These are phyloP conservation scores for Heloderma charlesbogerti DNA, from an alignment of 2,113 vertebrate species.

Conservation along the genomic window DNA sequence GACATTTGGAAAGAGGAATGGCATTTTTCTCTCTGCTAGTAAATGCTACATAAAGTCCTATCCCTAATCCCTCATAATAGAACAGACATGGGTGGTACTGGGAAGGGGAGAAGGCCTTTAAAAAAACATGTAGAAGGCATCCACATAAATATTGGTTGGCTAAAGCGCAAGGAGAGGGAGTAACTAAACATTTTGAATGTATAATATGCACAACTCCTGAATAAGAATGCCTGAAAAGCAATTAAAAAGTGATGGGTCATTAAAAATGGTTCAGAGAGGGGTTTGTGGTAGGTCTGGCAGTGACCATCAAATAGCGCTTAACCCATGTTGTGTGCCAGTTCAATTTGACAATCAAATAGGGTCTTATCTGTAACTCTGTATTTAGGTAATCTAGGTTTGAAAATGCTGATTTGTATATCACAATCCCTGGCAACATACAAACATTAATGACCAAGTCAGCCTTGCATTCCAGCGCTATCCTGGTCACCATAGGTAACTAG, in stretches of 20 bases:
- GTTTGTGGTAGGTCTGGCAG: background rate
- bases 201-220: background rate
- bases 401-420: background rate
- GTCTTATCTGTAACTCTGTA: background rate
- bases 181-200: background rate
- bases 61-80: background rate
- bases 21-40: background rate
- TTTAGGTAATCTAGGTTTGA: background rate
- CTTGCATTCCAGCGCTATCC: too few species aligned
- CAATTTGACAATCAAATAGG: background rate
- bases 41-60: background rate
- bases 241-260: background rate
- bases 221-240: background rate
- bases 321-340: background rate
- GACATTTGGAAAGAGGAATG: background rate
- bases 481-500: too few species aligned
- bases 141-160: background rate
- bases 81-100: background rate
- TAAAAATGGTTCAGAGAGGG: background rate
- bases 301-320: background rate
- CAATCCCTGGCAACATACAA: background rate
- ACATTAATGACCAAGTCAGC: background rate
- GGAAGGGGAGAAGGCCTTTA: too few species aligned
- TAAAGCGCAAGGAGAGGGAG: background rate
- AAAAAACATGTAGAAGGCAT: background rate